Conservation (phyloP, 2,888 invertebrate species). For the Poecilus cupreus region DNA sequence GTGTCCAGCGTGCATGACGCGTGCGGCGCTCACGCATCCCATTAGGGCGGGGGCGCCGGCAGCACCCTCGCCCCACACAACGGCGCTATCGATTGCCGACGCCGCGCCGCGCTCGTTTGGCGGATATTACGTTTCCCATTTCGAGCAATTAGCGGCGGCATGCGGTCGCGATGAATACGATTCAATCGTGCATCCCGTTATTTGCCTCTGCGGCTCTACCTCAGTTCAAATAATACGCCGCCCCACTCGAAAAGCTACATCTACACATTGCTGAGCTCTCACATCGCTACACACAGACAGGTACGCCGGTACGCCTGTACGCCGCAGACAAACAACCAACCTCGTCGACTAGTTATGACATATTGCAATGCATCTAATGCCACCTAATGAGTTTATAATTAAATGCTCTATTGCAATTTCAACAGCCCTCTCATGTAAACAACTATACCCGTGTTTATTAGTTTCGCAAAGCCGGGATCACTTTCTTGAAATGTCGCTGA, state of each 20-base stretch:
- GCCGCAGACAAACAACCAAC: neutral
- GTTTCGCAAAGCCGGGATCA: neutral
- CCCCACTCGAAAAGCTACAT: conserved; percentile 24
- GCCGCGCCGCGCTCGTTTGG: conserved; percentile 34
- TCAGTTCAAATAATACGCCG: conserved; percentile 47
- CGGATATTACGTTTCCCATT: conserved; percentile 60
- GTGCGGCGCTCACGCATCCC: conserved; percentile 23
- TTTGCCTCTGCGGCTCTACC: conserved; percentile 46
- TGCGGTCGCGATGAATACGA: conserved; percentile 58
- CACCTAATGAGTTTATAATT: conserved; percentile 27
- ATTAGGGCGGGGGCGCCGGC: neutral
- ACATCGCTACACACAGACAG: neutral
- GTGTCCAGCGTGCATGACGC: conserved; percentile 46
- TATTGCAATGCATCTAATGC: conserved; percentile 25
- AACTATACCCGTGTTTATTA: neutral
- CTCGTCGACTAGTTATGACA: conserved; percentile 16
- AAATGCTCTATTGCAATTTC: conserved; percentile 21
- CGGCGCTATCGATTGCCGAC: conserved; percentile 48
- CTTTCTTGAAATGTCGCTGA: conserved; percentile 15
- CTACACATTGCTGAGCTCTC: neutral
- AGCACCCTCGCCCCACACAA: conserved; percentile 39
- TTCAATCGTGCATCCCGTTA: conserved; percentile 57
- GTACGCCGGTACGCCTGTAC: too few species aligned
- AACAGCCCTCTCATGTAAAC: neutral
- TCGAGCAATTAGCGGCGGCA: conserved; percentile 58